phyloP scores from a whole-genome alignment of 2,113 vertebrate genomes.

The Nycticebus coucang region DNA sequence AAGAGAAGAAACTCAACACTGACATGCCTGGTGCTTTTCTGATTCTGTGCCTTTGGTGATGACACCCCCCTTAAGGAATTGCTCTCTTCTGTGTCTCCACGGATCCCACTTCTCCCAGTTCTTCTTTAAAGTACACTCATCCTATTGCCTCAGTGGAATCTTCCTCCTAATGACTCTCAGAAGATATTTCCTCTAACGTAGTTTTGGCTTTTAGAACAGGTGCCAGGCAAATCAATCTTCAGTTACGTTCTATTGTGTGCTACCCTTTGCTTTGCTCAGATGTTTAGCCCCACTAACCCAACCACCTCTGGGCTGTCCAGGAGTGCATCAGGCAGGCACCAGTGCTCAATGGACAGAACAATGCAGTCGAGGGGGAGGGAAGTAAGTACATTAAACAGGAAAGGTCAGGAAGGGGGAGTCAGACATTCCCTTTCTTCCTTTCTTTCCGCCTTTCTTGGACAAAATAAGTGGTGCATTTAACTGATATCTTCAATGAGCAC shows the following conservation, averaged over 20 bases:
- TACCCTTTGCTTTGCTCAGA: not conserved
- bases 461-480: slow-evolving; percentile 28
- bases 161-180: not conserved
- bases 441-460: not conserved
- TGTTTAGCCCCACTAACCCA: not conserved
- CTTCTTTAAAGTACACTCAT: not conserved
- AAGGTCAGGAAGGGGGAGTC: not conserved
- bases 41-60: not conserved
- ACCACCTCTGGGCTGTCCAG: not conserved
- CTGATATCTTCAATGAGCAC: slow-evolving; percentile 23
- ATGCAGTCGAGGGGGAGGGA: not conserved
- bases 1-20: not conserved
- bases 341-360: not conserved
- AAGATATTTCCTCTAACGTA: not conserved
- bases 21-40: not conserved
- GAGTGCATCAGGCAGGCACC: not conserved
- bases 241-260: not conserved
- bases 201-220: not conserved
- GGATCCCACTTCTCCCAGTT: not conserved
- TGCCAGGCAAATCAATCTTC: not conserved
- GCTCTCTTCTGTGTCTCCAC: not conserved
- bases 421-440: not conserved
- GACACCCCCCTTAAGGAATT: not conserved
- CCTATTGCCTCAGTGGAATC: not conserved
- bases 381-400: not conserved